Percentiles rank a stretch among this genome's conserved stretches.
phyloP scores from a whole-genome alignment of 2,888 invertebrate species.

The Pristionchus japonicus region DNA sequence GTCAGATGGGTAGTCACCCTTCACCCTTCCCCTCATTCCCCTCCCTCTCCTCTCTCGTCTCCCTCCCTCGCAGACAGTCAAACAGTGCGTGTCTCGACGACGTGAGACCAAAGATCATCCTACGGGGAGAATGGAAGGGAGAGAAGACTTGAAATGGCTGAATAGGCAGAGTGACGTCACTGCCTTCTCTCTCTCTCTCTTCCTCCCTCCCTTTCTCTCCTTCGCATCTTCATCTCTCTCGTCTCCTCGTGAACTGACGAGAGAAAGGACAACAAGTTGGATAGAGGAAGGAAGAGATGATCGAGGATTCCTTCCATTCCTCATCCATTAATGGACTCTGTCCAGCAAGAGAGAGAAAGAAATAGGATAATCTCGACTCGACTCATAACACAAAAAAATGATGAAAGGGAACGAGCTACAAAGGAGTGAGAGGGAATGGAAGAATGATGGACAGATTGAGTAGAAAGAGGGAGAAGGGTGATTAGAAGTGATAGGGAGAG shows the following conservation, averaged over 20 bases:
- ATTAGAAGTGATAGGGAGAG: constrained; percentile 37
- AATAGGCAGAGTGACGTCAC: background rate
- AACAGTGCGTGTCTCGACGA: background rate
- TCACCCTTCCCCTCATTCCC: background rate
- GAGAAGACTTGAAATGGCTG: constrained; percentile 8
- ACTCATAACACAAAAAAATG: background rate
- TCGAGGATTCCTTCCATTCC: background rate
- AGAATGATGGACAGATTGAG: constrained; percentile 10
- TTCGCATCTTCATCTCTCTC: constrained; percentile 7
- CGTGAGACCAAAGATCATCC: background rate
- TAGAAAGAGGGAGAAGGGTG: background rate
- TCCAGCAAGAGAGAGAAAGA: no score
- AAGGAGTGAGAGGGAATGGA: constrained; percentile 24
- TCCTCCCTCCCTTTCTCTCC: constrained; percentile 6
- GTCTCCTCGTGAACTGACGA: constrained; percentile 35
- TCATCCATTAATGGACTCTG: background rate
- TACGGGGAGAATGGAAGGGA: background rate
- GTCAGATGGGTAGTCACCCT: background rate
- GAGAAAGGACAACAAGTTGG: constrained; percentile 30
- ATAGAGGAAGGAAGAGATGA: background rate
- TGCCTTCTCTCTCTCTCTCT: background rate
- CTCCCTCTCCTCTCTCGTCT: background rate
- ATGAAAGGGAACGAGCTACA: constrained; percentile 32
- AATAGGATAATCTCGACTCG: constrained; percentile 7
- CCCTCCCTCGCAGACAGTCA: background rate